Percentiles rank a stretch among this genome's conserved stretches.
phyloP scores from a whole-genome alignment of 2,888 invertebrate species.

The Parapristionchus giblindavisi region DNA sequence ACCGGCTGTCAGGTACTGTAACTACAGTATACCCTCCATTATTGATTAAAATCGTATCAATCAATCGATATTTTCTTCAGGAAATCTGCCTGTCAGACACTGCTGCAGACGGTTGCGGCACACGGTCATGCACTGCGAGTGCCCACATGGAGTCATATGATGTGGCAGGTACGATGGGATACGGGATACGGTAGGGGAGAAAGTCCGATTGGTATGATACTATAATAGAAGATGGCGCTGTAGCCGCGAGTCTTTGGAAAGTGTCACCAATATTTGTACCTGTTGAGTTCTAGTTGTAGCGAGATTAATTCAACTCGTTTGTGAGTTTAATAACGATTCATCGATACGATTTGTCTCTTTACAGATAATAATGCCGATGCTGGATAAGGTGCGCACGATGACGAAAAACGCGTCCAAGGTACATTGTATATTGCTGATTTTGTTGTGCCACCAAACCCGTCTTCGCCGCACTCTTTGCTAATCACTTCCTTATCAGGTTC shows the following conservation, averaged over 20 bases:
- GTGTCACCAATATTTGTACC: too few relatives aligned
- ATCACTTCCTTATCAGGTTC: neutral
- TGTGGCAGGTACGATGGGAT: conserved; percentile 80
- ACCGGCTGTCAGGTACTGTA: conserved; percentile 82
- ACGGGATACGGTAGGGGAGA: neutral
- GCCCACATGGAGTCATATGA: conserved; percentile 81
- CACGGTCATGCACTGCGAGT: conserved; percentile 74
- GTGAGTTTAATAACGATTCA: too few relatives aligned
- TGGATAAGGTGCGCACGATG: conserved; percentile 84
- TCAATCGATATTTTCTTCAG: conserved; percentile 79
- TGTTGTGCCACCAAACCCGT: neutral
- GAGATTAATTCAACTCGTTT: too few relatives aligned
- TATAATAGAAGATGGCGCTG: too few relatives aligned
- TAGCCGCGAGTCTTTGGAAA: too few relatives aligned
- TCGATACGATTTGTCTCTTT: too few relatives aligned
- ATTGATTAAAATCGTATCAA: neutral
- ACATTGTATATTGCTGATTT: too few relatives aligned
- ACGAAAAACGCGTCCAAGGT: conserved; percentile 57
- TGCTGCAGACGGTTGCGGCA: conserved; percentile 95
- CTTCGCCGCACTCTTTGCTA: neutral
- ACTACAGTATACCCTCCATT: neutral
- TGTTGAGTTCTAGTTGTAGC: too few relatives aligned
- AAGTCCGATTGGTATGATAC: too few relatives aligned
- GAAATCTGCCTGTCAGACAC: conserved; percentile 89
- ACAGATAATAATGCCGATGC: conserved; percentile 87